Evolutionary conservation across 2,888 invertebrate species (phyloP).

Genomic region (Isotomurus palustris): DNA sequence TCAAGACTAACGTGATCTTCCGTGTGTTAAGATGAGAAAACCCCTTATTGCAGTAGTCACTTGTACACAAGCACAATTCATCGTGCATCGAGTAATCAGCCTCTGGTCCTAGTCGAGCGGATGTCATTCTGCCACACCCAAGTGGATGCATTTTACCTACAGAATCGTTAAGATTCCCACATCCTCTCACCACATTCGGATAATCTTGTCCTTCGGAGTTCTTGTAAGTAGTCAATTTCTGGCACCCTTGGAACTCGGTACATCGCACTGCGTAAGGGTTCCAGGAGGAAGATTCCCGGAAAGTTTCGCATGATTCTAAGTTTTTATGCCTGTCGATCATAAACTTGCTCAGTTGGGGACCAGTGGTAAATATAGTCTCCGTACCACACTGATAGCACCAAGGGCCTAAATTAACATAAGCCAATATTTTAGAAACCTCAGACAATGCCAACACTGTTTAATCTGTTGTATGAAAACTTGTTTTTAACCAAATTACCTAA

Average conservation of each 20-base stretch:
- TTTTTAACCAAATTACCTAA: no score
- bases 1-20: no score
- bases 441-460: no score
- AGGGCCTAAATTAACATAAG: background rate
- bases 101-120: background rate
- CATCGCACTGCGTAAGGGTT: background rate
- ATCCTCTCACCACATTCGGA: background rate
- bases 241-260: background rate
- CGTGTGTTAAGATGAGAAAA: no score
- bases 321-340: background rate
- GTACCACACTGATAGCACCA: constrained; percentile 7
- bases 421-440: no score
- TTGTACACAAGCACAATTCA: constrained; percentile 6
- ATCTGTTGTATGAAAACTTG: no score
- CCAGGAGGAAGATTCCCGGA: background rate
- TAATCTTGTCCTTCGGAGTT: no score
- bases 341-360: background rate
- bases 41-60: constrained; percentile 9
- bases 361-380: background rate
- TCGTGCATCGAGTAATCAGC: background rate
- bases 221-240: background rate
- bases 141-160: background rate
- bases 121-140: constrained; percentile 4
- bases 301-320: constrained; percentile 6
- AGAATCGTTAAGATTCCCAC: constrained; percentile 1